Evolutionary conservation across 2,113 vertebrate species (phyloP).

Genomic region (Dinomys branickii): DNA sequence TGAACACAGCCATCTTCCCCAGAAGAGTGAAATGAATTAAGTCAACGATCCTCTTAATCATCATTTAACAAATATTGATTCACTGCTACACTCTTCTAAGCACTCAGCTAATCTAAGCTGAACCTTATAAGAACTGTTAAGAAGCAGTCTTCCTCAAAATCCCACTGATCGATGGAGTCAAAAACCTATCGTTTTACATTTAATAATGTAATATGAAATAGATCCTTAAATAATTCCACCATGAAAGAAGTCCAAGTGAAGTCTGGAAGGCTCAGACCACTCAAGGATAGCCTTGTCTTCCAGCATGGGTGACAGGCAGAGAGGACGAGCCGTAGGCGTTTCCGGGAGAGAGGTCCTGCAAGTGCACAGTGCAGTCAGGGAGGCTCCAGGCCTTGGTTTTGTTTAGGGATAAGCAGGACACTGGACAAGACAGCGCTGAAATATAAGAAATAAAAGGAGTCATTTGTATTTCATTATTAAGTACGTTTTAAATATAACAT

Average conservation of each 20-base stretch:
- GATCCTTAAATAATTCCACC: background rate
- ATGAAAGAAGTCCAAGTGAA: background rate
- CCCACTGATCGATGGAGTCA: background rate
- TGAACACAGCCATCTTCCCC: background rate
- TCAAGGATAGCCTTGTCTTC: background rate
- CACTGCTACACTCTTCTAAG: background rate
- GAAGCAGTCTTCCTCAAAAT: background rate
- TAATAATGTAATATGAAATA: background rate
- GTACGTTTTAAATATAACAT: background rate
- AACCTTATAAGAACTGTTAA: background rate
- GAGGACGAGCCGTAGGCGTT: background rate
- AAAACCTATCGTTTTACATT: background rate
- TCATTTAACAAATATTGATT: background rate
- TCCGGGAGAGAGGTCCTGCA: background rate
- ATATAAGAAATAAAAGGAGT: background rate
- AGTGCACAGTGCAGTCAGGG: background rate
- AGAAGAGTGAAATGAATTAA: background rate
- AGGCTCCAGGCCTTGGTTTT: background rate
- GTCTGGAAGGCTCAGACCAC: background rate
- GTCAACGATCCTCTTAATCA: background rate
- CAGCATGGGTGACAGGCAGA: too few species aligned
- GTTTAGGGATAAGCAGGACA: background rate
- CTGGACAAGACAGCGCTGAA: background rate
- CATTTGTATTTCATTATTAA: background rate
- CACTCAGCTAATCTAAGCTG: background rate